Conservation (phyloP, 2,797 vertebrate genomes). For the Taeniopygia guttata region DNA sequence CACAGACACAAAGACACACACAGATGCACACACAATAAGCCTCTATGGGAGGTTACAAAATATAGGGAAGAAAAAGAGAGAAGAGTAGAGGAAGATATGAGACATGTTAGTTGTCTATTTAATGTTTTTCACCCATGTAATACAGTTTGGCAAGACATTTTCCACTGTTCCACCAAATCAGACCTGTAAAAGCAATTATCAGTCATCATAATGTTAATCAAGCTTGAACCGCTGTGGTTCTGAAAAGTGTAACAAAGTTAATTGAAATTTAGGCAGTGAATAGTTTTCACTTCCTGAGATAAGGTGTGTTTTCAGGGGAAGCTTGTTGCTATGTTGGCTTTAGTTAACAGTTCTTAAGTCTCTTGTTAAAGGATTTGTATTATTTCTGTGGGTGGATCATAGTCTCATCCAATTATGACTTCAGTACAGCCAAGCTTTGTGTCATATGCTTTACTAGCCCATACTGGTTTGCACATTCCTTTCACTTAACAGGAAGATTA, state of each 20-base stretch:
- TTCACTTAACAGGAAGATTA: constrained; percentile 2
- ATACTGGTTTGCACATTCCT: constrained; percentile 64
- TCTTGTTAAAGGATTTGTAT: constrained; percentile 71
- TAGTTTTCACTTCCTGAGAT: constrained; percentile 60
- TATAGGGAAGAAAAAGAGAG: background rate
- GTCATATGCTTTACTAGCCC: constrained; percentile 64
- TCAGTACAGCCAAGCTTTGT: constrained; percentile 64
- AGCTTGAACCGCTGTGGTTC: constrained; percentile 36
- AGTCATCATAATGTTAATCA: constrained; percentile 55
- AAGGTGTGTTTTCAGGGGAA: constrained; percentile 59
- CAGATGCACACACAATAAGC: constrained; percentile 41
- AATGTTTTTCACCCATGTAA: constrained; percentile 55
- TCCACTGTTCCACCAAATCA: constrained; percentile 21
- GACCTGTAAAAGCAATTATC: constrained; percentile 52
- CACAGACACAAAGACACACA: constrained; percentile 51
- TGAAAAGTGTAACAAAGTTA: constrained; percentile 57
- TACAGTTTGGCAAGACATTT: constrained; percentile 36
- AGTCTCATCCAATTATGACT: constrained; percentile 68
- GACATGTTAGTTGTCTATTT: constrained; percentile 41
- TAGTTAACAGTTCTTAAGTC: constrained; percentile 63
- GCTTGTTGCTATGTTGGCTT: constrained; percentile 64
- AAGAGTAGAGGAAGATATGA: constrained; percentile 35
- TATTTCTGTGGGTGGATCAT: constrained; percentile 70
- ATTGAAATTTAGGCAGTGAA: constrained; percentile 57
- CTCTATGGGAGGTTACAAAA: constrained; percentile 48